Conservation (phyloP, 2,888 invertebrate species). For the Mimumesa dahlbomi region DNA sequence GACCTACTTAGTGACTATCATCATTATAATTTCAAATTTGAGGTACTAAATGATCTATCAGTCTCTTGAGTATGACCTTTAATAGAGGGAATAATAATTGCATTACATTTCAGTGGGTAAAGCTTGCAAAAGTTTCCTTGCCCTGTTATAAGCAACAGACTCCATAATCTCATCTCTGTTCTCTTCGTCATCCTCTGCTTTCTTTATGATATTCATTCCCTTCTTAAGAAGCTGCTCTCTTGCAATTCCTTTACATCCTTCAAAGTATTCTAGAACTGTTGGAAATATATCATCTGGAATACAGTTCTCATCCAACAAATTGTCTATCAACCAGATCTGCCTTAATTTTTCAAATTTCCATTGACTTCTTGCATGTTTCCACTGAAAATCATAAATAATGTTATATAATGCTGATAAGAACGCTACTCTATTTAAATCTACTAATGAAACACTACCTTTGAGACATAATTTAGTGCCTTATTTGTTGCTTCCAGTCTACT, state of each 20-base stretch:
- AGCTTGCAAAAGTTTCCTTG: constrained; percentile 85
- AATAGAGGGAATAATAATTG: neutral
- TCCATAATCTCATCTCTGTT: constrained; percentile 72
- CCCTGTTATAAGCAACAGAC: constrained; percentile 82
- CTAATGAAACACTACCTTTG: constrained; percentile 70
- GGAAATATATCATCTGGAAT: constrained; percentile 85
- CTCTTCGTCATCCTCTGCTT: constrained; percentile 82
- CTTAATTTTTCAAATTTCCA: constrained; percentile 92
- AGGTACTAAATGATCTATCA: constrained; percentile 10
- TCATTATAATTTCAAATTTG: neutral
- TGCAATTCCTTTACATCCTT: constrained; percentile 86
- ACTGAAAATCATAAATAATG: constrained; percentile 76
- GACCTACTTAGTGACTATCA: constrained; percentile 9
- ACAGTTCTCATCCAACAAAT: constrained; percentile 84
- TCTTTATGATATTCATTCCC: constrained; percentile 85
- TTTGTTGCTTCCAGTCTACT: constrained; percentile 82
- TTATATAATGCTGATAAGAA: neutral
- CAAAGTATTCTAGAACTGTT: constrained; percentile 86
- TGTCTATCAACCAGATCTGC: constrained; percentile 88
- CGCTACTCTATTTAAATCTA: neutral
- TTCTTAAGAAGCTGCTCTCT: constrained; percentile 84
- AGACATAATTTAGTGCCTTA: constrained; percentile 85
- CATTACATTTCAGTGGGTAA: constrained; percentile 81
- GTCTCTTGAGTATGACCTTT: neutral
- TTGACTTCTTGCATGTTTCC: constrained; percentile 86